Base-by-base conservation (phyloP, 2,797 vertebrate species). In the Diplodus puntazzo region DNA sequence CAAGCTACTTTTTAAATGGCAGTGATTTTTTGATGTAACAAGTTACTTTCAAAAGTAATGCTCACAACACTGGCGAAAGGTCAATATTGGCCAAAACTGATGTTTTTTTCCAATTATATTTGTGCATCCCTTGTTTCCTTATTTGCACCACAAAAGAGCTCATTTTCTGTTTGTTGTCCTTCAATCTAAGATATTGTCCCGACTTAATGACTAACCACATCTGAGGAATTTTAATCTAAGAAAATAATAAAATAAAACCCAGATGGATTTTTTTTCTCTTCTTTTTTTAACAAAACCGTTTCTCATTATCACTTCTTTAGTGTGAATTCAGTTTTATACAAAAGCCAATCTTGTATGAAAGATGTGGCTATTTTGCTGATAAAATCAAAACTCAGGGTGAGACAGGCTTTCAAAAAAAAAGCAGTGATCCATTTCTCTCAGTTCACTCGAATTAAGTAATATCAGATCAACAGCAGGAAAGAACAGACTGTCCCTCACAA, bases 401-500 rank as follows among this genome's bases (percentile, higher is more conserved):
- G 46, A 13, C 25, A 18, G 0, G 9, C 43, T 77, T 73, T n/a
- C n/a, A 52, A 80, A 77, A n/a, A 57, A 48, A n/a, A 42, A 21
- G 21, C 42, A 50, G 27, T 49, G 23, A 75, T 61, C 39, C 6
- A 69, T 66, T 82, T 66, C 70, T 66, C 70, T 54, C 27, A 21
- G 34, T 55, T 70, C 42, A 30, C 60, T 7, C n/a, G 43, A 75
- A 60, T 21, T 25, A 70, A 67, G 63, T 43, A 75, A 71, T 69
- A 81, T 81, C 43, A 62, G 62, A 59, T 17, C 18, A 39, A 27
- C 46, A n/a, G 57, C 18, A 59, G 50, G 18, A 46, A 58, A 69
- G 53, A 65, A 71, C 65, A 80, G n/a, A 23, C 34, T 27, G 65
- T 80, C 46, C 74, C 64, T 82, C 53, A 58, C 20, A 59, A 5